Evolutionary conservation across 2,888 invertebrate genomes (phyloP), one percentile per base, ranked within the genome.

Genomic region (Drosophila atripex): DNA sequence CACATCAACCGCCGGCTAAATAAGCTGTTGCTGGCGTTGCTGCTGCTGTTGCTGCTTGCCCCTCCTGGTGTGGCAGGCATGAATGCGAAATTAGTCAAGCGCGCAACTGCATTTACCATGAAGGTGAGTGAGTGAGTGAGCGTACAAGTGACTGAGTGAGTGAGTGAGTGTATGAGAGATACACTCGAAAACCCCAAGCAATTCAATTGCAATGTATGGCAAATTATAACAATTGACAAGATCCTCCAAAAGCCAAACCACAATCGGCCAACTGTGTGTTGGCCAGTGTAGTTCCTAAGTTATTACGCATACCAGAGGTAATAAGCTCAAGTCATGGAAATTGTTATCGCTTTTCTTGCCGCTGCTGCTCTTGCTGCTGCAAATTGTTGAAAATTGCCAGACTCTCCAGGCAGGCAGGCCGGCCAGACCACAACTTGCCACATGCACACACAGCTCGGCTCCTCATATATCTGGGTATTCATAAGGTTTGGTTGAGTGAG

Each of bases 291-390:
- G 41, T n/a, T 50, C 66, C 58, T 57, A 74, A 71, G 58, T 71
- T 66, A 75, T 75, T 68, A 75, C 63, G 71, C 75, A 74, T 75
- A 69, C 74, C 75, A 75, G 32, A 57, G 70, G 61, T 68, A 73
- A 72, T 72, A 72, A 68, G 61, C 59, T 55, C 55, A 23, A 68
- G 54, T 47, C 56, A 60, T 73, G 68, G 41, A 73, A 73, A 73
- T 66, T 70, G 61, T 58, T 60, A 47, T 52, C 51, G 52, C 58
- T 65, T 51, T 52, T 43, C 53, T 35, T 59, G 65, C 63, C 18
- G 8, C 14, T 7, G 21, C 18, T 43, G 43, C 28, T 28, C 25
- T 30, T 18, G 41, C 28, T 53, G 58, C 50, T 69, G 73, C 56
- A 73, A 73, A 74, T 75, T 74, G 71, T 61, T 61, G 56, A 61